Base-by-base conservation (phyloP, 2,113 vertebrate species). In the Tetraodon nigroviridis region DNA sequence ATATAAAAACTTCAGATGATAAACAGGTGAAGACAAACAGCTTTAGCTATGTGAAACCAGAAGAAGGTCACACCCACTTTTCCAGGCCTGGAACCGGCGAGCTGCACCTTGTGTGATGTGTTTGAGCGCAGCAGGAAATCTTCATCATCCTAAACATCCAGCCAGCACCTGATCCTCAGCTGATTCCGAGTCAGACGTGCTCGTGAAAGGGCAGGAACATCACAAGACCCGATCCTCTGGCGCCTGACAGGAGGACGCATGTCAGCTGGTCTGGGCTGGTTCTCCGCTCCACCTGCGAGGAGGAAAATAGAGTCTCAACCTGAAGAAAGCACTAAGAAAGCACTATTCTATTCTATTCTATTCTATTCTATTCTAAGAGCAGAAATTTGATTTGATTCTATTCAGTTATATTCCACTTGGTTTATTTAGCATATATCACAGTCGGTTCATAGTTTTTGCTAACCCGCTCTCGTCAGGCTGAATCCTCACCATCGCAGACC, bases 131-230 rank as follows among this genome's bases (percentile, higher is more conserved):
- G 79, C 73, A 59, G 66, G 76, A 74, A 71, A 58, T 68, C 67
- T 64, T 81, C 75, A 71, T 75, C 66, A 67, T 73, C 53, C 69
- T 73, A 75, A 77, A 79, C 78, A 78, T 82, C 83, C 73, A 58
- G 55, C 59, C 20, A 82, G 67, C 83, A 71, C 75, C 83, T 84
- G 86, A 85, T 86, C 63, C 65, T 83, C 81, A 84, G 76, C 80
- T 84, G 83, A 81, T 56, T 37, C 32, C 1, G 32, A 58, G 64
- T 69, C 64, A 63, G 68, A 72, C 63, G 51, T 22, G 64, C 52
- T 61, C 70, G 59, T 73, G 75, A 83, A 76, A 69, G 83, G 69
- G 75, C 71, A 73, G 68, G 47, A 75, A 72, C 69, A 76, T 79
- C 79, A 81, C 71, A 79, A 78, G 84, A 77, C 71, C 67, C 17